phyloP scores from a whole-genome alignment of 1,140 invertebrate species.

The Pseudomyrmex concolor region DNA sequence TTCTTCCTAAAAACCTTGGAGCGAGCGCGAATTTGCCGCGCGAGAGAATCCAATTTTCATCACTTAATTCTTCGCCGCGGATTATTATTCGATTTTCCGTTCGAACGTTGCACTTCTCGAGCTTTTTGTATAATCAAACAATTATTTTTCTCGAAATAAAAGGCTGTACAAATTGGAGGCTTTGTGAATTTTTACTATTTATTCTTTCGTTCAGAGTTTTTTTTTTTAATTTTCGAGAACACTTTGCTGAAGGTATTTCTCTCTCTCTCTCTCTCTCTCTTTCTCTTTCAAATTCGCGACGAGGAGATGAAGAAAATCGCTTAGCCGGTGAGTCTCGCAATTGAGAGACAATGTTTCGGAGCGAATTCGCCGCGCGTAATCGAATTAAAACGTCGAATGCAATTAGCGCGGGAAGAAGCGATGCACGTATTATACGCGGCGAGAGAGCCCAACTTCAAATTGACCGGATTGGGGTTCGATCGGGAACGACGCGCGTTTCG shows the following conservation, averaged over 20 bases:
- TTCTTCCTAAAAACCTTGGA: not conserved
- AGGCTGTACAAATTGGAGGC: too few species aligned
- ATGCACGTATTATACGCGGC: not conserved
- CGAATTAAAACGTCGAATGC: constrained; percentile 62
- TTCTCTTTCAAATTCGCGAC: not conserved
- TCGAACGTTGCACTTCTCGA: not conserved
- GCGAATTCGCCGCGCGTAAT: constrained; percentile 38
- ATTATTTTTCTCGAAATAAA: not conserved
- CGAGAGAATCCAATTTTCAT: constrained; percentile 8
- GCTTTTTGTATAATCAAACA: not conserved
- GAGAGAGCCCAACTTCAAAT: constrained; percentile 33
- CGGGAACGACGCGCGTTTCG: not conserved
- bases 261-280: too few species aligned
- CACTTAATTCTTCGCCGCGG: not conserved
- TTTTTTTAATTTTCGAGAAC: too few species aligned
- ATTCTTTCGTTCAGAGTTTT: not conserved
- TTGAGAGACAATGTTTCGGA: constrained; percentile 7
- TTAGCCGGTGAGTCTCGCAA: not conserved
- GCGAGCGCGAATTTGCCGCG: not conserved
- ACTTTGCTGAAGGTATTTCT: not conserved
- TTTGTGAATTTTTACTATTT: not conserved
- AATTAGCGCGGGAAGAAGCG: constrained; percentile 50
- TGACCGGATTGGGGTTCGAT: constrained; percentile 16
- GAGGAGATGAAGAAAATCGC: not conserved
- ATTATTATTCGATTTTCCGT: constrained; percentile 3